Evolutionary conservation across 2,888 invertebrate species (phyloP).

Genomic region (Caenorhabditis sp.): DNA sequence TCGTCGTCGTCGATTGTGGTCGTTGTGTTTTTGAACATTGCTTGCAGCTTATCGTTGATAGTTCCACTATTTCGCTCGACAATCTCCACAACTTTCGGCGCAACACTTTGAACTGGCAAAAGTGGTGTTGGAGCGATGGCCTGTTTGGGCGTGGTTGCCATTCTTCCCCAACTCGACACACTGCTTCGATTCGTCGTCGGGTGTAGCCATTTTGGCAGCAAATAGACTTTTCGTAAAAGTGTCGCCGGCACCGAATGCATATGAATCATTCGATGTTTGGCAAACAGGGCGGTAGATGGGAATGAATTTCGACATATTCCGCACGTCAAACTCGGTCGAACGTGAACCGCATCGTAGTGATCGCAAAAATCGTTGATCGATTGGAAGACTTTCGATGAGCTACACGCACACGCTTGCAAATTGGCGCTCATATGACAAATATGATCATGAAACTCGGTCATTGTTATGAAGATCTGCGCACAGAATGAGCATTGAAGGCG

Average conservation of each 20-base stretch:
- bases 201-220: neutral
- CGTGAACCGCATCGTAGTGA: constrained; percentile 21
- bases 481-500: constrained; percentile 2
- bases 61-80: neutral
- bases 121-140: too few species aligned
- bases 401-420: neutral
- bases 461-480: neutral
- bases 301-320: neutral
- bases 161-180: neutral
- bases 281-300: neutral
- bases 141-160: neutral
- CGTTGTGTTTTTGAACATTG: neutral
- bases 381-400: constrained; percentile 1
- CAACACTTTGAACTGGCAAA: too few species aligned
- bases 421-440: neutral
- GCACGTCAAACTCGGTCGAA: neutral
- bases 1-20: neutral
- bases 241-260: neutral
- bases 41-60: neutral
- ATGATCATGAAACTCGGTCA: neutral
- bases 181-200: neutral
- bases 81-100: neutral
- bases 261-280: neutral
- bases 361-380: constrained; percentile 11
- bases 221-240: neutral